These are phyloP conservation scores for Desmodus rotundus DNA, from an alignment of 2,113 vertebrate genomes.

Conservation along the genomic window DNA sequence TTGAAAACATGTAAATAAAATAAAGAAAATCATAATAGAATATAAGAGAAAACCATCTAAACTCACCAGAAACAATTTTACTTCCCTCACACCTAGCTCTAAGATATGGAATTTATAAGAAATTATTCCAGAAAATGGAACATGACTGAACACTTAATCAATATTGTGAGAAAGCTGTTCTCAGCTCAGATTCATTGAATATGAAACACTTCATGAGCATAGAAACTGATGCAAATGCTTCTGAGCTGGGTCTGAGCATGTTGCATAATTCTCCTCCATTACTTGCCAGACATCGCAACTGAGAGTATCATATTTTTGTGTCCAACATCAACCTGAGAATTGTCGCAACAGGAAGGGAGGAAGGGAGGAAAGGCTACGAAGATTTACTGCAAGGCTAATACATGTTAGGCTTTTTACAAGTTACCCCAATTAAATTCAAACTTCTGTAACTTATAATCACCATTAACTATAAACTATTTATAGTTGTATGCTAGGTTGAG, in stretches of 20 bases:
- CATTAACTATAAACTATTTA: background rate
- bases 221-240: background rate
- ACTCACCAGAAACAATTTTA: background rate
- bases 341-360: background rate
- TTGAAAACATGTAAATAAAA: background rate
- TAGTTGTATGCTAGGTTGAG: background rate
- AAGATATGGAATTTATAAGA: background rate
- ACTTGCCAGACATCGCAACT: background rate
- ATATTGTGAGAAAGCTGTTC: background rate
- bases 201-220: background rate
- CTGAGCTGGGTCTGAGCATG: background rate
- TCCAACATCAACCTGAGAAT: background rate
- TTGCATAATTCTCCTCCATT: background rate
- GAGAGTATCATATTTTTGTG: background rate
- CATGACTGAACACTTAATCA: background rate
- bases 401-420: background rate
- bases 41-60: background rate
- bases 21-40: background rate
- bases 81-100: background rate
- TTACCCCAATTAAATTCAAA: background rate
- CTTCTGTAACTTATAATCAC: background rate
- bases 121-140: background rate
- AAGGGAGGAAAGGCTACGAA: background rate
- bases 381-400: background rate
- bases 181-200: background rate